Base-by-base conservation (phyloP, 2,888 invertebrate species). In the Pyrochroa serraticornis region DNA sequence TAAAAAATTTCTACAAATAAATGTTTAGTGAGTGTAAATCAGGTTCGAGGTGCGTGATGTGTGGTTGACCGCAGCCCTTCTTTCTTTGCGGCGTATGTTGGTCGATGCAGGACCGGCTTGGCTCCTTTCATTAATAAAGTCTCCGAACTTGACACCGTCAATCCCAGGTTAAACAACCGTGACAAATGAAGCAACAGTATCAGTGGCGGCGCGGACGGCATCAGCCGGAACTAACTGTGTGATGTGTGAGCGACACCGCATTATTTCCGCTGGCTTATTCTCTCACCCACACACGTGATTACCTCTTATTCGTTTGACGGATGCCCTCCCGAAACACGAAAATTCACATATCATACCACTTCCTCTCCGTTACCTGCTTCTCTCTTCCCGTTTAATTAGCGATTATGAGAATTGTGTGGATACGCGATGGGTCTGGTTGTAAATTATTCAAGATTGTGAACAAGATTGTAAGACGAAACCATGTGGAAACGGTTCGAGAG, bases 211-310 rank as follows among this genome's bases (percentile, higher is more conserved):
- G 66, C 62, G 61, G 68, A 63, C 66, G 50, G 62, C 68, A 61
- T 58, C 60, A 63, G 66, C 74, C 74, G 75, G 75, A 76, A 75
- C 75, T 72, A 74, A 75, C 71, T 70, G 69, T 65, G 60, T 65
- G 71, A 71, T 72, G 69, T 70, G 71, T 65, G 67, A 70, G 63
- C 60, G 68, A 71, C 72, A 70, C 68, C 65, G 60, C 56, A 72
- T 74, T 71, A 72, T 73, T 73, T 74, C 72, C 72, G 71, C 71
- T 63, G 67, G 46, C 54, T 39, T 44, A 54, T 53, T 50, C 49
- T 43, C 49, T 44, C 51, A 51, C 49, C 45, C 53, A 9, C 55
- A 36, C 44, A 43, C 38, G 42, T 53, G 38, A 53, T 53, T 53
- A 46, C 46, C 46, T 22, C 53, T 46, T 47, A 55, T 48, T 55